phyloP scores from a whole-genome alignment of 2,888 invertebrate genomes.

The Pseudococcus viburni region DNA sequence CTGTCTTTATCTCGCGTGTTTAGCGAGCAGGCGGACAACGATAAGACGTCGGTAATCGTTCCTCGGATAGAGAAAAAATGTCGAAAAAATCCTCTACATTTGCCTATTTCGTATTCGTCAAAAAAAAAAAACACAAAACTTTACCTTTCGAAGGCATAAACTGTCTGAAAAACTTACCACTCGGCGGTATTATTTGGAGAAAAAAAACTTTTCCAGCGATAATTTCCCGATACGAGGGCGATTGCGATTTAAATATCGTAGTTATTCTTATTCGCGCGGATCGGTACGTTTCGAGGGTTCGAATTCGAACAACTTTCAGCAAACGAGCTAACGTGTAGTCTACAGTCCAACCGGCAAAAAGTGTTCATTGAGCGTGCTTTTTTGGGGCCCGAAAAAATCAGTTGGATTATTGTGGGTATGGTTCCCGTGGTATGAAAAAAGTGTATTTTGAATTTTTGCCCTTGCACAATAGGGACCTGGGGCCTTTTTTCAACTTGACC shows the following conservation, averaged over 20 bases:
- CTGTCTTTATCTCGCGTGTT: neutral
- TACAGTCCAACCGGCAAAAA: too few relatives aligned
- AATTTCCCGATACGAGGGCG: neutral
- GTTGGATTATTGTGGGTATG: too few relatives aligned
- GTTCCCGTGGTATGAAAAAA: too few relatives aligned
- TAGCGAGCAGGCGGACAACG: neutral
- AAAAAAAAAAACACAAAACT: neutral
- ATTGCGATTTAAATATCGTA: neutral
- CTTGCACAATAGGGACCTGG: too few relatives aligned
- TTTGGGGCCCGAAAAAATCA: too few relatives aligned
- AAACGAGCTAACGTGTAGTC: too few relatives aligned
- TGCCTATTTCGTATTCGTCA: slow-evolving; percentile 10
- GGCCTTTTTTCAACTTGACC: too few relatives aligned
- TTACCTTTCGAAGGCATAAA: neutral
- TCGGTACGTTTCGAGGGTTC: too few relatives aligned
- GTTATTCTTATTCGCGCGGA: too few relatives aligned
- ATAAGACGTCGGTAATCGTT: neutral
- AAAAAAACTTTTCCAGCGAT: neutral
- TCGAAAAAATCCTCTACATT: neutral
- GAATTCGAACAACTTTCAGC: too few relatives aligned
- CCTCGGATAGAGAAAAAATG: neutral
- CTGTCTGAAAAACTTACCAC: neutral
- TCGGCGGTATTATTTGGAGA: neutral
- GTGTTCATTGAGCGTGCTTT: too few relatives aligned
- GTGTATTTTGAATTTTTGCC: too few relatives aligned